Percentiles rank a stretch among this genome's conserved stretches.
These are phyloP conservation scores for Larimichthys crocea DNA, from an alignment of 2,113 vertebrate genomes.

Conservation along the genomic window DNA sequence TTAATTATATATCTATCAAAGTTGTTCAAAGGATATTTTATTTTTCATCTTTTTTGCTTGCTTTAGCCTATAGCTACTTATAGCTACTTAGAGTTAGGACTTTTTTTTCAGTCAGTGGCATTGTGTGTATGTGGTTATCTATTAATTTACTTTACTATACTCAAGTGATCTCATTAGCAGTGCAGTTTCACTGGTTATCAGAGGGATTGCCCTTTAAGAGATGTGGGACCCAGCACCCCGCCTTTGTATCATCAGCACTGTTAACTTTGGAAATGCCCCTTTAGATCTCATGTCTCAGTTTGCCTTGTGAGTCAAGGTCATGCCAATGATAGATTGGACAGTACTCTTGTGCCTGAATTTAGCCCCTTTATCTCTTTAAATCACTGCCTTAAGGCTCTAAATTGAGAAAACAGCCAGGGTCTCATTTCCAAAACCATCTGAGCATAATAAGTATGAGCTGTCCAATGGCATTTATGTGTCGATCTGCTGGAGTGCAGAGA, in stretches of 20 bases:
- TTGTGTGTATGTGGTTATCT: constrained; percentile 23
- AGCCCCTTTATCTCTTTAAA: constrained; percentile 81
- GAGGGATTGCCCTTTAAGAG: constrained; percentile 41
- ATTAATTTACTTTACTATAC: constrained; percentile 51
- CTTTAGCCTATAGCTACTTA: constrained; percentile 19
- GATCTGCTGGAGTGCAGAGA: constrained; percentile 81
- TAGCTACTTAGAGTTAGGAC: not conserved
- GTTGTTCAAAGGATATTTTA: constrained; percentile 62
- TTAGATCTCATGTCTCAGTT: constrained; percentile 61
- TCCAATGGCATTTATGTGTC: constrained; percentile 82
- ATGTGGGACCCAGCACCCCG: constrained; percentile 36
- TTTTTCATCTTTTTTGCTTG: constrained; percentile 28
- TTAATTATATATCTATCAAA: constrained; percentile 73
- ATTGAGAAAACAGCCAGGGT: constrained; percentile 84
- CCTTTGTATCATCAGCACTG: constrained; percentile 47
- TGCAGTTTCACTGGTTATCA: constrained; percentile 47
- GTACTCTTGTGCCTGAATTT: constrained; percentile 75
- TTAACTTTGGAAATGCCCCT: constrained; percentile 59
- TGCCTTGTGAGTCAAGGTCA: constrained; percentile 80
- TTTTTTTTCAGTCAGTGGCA: not conserved
- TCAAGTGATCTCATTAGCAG: constrained; percentile 72
- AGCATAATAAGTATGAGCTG: constrained; percentile 85
- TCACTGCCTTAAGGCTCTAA: constrained; percentile 81
- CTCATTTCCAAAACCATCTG: constrained; percentile 84
- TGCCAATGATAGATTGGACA: constrained; percentile 75